Evolutionary conservation across 1,140 invertebrate species (phyloP).

Genomic region (Palaemon carinicauda): DNA sequence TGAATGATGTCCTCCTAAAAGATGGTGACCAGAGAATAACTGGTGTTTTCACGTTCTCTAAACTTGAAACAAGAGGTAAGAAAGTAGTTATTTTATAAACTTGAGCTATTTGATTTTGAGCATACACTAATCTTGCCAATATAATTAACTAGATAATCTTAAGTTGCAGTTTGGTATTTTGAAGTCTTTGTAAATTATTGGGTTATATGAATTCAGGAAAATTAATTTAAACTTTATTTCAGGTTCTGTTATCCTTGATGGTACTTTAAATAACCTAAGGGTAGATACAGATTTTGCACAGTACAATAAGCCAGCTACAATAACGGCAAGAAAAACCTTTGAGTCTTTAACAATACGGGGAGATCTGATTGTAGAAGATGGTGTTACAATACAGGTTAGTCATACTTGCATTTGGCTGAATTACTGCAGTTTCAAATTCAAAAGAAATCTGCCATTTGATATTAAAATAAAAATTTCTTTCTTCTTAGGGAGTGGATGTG

Average conservation of each 20-base stretch:
- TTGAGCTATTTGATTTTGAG: too few relatives aligned
- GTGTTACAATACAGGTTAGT: slow-evolving; percentile 28
- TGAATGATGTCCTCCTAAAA: not conserved
- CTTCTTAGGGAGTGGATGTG: slow-evolving; percentile 20
- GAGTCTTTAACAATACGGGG: not conserved
- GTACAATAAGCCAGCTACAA: not conserved
- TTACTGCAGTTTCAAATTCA: too few relatives aligned
- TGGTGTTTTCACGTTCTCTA: not conserved
- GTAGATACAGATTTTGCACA: slow-evolving; percentile 2
- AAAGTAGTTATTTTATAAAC: not conserved
- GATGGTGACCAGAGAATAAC: slow-evolving; percentile 20
- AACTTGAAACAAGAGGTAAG: not conserved
- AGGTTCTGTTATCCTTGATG: not conserved
- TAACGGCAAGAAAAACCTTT: slow-evolving; percentile 10
- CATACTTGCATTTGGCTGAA: too few relatives aligned
- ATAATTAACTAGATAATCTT: too few relatives aligned
- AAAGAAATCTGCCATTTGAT: too few relatives aligned
- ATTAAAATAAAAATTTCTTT: not conserved
- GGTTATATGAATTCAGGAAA: too few relatives aligned
- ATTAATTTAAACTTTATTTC: not conserved
- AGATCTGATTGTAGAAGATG: not conserved
- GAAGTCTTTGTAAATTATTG: too few relatives aligned
- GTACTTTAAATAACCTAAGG: not conserved
- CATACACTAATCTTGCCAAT: too few relatives aligned
- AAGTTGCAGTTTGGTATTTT: too few relatives aligned